Conservation (phyloP, 30 jellyfish, hydroid and myxozoan genomes). For the Phacellophora camtschatica region DNA sequence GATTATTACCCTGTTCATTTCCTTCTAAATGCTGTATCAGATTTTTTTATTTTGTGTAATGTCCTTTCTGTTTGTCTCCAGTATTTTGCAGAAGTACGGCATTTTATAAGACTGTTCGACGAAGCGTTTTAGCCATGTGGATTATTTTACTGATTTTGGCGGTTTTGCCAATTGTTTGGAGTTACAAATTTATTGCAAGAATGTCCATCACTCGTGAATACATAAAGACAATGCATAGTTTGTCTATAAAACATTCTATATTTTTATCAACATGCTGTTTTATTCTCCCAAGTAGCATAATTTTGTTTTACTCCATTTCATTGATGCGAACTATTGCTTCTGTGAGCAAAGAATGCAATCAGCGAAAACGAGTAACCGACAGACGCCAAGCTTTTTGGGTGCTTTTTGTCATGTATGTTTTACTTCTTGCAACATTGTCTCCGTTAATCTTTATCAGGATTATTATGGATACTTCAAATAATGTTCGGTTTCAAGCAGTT, state of each 20-base stretch:
- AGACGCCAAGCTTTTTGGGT: constrained; percentile 31
- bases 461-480: constrained; percentile 23
- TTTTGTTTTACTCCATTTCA: constrained; percentile 17
- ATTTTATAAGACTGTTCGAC: constrained; percentile 7
- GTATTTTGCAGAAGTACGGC: not conserved
- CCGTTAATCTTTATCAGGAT: constrained; percentile 31
- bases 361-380: constrained; percentile 5
- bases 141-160: constrained; percentile 2
- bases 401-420: constrained; percentile 27
- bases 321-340: constrained; percentile 8
- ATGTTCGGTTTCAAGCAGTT: not conserved
- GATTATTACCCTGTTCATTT: not conserved
- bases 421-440: constrained; percentile 36
- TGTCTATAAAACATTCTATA: constrained; percentile 1
- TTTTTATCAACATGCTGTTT: constrained; percentile 30
- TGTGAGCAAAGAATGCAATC: constrained; percentile 21
- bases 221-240: not conserved
- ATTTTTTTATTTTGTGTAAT: constrained; percentile 10
- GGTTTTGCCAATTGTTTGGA: constrained; percentile 12
- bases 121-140: not conserved
- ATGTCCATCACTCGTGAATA: not conserved
- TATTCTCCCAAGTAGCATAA: constrained; percentile 10
- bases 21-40: constrained; percentile 19
- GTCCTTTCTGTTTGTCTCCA: constrained; percentile 40
- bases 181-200: constrained; percentile 7